These are phyloP conservation scores for Flexamia atlantica DNA, from an alignment of 2,888 invertebrate species.

Conservation along the genomic window DNA sequence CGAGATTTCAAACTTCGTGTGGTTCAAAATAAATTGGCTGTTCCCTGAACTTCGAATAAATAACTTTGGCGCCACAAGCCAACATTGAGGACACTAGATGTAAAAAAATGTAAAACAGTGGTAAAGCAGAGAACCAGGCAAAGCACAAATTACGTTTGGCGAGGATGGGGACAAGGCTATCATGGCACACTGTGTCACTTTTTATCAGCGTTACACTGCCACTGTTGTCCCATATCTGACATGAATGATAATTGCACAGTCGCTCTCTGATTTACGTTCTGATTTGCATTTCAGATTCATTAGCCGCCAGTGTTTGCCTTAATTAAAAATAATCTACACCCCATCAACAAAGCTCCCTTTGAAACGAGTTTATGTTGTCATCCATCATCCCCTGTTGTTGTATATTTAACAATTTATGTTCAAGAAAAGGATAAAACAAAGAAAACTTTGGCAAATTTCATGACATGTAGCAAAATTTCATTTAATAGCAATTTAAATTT, in stretches of 20 bases:
- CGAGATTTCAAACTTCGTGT: too few species aligned
- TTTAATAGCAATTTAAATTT: too few species aligned
- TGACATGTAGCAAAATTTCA: too few species aligned
- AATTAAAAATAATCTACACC: constrained; percentile 44
- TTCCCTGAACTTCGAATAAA: too few species aligned
- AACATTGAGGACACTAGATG: neutral
- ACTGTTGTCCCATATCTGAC: constrained; percentile 52
- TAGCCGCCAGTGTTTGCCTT: constrained; percentile 34
- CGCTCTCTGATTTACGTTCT: constrained; percentile 33
- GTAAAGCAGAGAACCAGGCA: neutral
- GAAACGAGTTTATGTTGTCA: constrained; percentile 19
- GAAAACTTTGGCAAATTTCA: too few species aligned
- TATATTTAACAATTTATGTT: neutral
- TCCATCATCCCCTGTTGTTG: constrained; percentile 3
- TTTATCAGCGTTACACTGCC: constrained; percentile 20
- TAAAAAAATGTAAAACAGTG: constrained; percentile 12
- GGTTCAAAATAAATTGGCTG: too few species aligned
- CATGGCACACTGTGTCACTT: constrained; percentile 47
- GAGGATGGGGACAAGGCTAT: constrained; percentile 1
- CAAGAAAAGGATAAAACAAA: neutral
- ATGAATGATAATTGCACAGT: constrained; percentile 52
- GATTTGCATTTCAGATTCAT: constrained; percentile 51
- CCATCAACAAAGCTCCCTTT: constrained; percentile 36
- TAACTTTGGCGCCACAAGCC: too few species aligned
- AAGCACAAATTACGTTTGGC: constrained; percentile 12